Base-by-base conservation (phyloP, 2,888 invertebrate species). In the Rosalia funebris region DNA sequence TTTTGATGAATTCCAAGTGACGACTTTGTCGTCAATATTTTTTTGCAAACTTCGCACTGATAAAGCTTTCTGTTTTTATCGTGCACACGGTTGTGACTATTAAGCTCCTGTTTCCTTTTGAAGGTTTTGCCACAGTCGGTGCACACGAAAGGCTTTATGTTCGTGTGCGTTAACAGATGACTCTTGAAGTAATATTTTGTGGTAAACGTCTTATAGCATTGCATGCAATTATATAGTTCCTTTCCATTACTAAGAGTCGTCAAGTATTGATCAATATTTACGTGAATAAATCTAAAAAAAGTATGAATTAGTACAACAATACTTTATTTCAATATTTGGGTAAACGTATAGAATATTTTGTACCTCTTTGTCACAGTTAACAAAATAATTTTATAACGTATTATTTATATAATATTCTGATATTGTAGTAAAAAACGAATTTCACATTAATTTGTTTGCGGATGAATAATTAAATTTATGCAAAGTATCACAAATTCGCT, bases 151-250 rank as follows among this genome's bases (percentile, higher is more conserved):
- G 57, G 61, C 10, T 56, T 61, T 3, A 57, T 39, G 19, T 61
- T 53, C 1, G 44, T 31, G 42, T 68, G 65, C 9, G 59, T 58
- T 4, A 63, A 36, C 7, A 60, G 46, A 20, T 69, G 69, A 12
- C 60, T 65, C 36, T 55, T 63, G 31, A 66, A 63, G 55, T 86
- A 85, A 0, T 85, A 83, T 14, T 82, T 80, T 45, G 86, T 86
- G 1, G 86, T 84, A 57, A 87, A 87, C 0, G 84, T 83, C 57
- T 84, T 84, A 0, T 82, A 84, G 37, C 87, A 87, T 3, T 82
- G 80, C 16, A 25, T 42, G 61, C 87, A 87, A 1, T 84, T 80
- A 63, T 84, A 85, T 15, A 84, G 78, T 52, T 81, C 79, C 62
- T 86, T 85, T 14, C 86, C 85, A 4, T 55, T 55, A 31, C 60